phyloP scores from a whole-genome alignment of 2,888 invertebrate genomes.

The Craniophora ligustri region DNA sequence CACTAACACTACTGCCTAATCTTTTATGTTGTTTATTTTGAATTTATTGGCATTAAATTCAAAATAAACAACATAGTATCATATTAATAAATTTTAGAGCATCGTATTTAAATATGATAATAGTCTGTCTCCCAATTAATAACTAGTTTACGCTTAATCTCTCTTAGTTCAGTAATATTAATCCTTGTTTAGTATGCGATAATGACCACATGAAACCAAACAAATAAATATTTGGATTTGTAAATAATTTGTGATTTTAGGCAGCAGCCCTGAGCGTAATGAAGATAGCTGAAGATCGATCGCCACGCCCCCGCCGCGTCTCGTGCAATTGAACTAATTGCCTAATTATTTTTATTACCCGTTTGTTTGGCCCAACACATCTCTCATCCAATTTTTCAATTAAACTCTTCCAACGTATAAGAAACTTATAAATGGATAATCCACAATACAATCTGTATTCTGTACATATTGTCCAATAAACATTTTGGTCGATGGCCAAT shows the following conservation, averaged over 20 bases:
- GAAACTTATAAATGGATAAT: conserved; percentile 33
- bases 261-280: conserved; percentile 65
- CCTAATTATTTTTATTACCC: conserved; percentile 87
- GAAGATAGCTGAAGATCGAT: conserved; percentile 70
- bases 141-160: background rate
- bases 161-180: background rate
- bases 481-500: conserved; percentile 35
- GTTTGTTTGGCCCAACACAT: conserved; percentile 76
- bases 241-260: conserved; percentile 7
- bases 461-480: conserved; percentile 20
- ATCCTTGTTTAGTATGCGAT: background rate
- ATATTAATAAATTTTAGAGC: too few relatives aligned
- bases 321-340: conserved; percentile 79
- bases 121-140: background rate
- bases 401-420: conserved; percentile 51
- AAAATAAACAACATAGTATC: too few relatives aligned
- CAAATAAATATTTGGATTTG: background rate
- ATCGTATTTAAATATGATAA: too few relatives aligned
- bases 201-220: background rate
- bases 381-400: conserved; percentile 77
- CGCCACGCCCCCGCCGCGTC: conserved; percentile 72
- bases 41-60: too few relatives aligned
- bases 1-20: too few relatives aligned
- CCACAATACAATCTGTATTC: conserved; percentile 4
- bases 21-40: too few relatives aligned